Percentiles rank a stretch among this genome's conserved stretches.
Conservation (phyloP, 2,888 invertebrate species). For the Tridacna crocea region DNA sequence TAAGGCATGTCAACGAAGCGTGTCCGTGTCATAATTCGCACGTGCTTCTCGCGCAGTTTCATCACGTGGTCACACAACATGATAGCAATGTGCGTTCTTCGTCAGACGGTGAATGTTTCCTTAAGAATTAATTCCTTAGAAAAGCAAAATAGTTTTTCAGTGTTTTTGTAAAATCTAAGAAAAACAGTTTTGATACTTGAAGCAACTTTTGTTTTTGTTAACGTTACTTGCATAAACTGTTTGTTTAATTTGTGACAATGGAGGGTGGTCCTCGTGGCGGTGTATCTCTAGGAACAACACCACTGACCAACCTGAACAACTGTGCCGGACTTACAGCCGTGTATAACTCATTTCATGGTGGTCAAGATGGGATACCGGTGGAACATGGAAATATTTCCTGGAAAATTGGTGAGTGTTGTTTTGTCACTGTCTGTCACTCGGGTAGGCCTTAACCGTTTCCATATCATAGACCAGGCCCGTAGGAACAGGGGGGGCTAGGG, state of each 20-base stretch:
- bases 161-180: neutral
- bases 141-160: neutral
- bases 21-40: constrained; percentile 1
- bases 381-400: too few relatives aligned
- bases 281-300: neutral
- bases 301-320: constrained; percentile 16
- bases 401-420: too few relatives aligned
- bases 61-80: neutral
- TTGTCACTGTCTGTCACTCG: too few relatives aligned
- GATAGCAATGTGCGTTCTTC: neutral
- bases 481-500: too few relatives aligned
- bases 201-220: constrained; percentile 3
- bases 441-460: too few relatives aligned
- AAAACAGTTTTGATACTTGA: neutral
- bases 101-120: neutral
- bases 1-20: neutral
- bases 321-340: constrained; percentile 16
- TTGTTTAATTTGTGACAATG: neutral
- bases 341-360: neutral
- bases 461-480: too few relatives aligned
- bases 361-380: too few relatives aligned
- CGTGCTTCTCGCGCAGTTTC: neutral
- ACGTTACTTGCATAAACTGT: neutral
- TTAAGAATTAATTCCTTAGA: neutral
- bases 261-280: neutral